phyloP scores from a whole-genome alignment of 2,113 vertebrate species.

The Perca flavescens region DNA sequence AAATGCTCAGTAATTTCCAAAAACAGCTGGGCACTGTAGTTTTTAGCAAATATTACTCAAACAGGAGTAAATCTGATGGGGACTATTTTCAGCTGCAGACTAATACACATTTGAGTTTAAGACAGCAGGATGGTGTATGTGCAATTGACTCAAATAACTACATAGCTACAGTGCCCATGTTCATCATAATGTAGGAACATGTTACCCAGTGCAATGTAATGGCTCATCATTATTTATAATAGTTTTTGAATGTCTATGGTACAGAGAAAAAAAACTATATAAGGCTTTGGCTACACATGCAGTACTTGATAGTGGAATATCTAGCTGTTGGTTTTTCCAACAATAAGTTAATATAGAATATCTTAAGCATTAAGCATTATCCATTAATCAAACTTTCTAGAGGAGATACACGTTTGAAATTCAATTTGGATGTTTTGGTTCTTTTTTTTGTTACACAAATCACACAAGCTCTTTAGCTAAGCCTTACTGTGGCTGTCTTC shows the following conservation, averaged over 20 bases:
- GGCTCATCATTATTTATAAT: constrained; percentile 17
- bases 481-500: no score
- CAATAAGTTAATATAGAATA: background rate
- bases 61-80: background rate
- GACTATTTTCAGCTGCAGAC: background rate
- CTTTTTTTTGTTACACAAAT: no score
- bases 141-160: constrained; percentile 8
- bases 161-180: background rate
- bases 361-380: background rate
- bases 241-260: constrained; percentile 7
- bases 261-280: background rate
- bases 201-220: constrained; percentile 3
- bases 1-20: background rate
- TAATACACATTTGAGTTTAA: background rate
- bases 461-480: no score
- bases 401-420: no score
- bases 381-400: background rate
- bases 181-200: background rate
- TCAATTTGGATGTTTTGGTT: no score
- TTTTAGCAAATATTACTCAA: constrained; percentile 11
- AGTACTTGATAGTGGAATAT: background rate
- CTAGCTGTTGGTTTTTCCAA: background rate
- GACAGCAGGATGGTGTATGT: background rate
- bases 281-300: background rate
- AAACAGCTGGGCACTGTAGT: background rate